A percentile compares a stretch with the other conserved stretches of the same genome.
phyloP scores from a whole-genome alignment of 1,140 invertebrate species.

The Drosophila takahashii region DNA sequence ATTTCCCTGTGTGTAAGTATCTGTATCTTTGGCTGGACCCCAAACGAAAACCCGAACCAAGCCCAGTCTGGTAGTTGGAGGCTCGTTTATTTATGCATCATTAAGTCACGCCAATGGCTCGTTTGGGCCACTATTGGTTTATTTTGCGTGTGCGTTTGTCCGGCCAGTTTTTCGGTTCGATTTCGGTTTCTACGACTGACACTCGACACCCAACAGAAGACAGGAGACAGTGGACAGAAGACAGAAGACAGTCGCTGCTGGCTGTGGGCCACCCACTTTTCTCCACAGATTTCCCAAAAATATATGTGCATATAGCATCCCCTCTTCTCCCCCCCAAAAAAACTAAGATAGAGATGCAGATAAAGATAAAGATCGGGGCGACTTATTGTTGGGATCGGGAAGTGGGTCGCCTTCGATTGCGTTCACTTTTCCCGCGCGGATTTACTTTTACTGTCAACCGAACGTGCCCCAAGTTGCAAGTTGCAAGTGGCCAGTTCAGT shows the following conservation, averaged over 20 bases:
- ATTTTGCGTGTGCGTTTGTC: slow-evolving; percentile 34
- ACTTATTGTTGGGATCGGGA: slow-evolving; percentile 41
- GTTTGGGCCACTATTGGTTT: slow-evolving; percentile 57
- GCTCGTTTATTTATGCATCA: slow-evolving; percentile 72
- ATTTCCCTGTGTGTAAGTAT: not conserved
- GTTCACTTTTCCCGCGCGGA: slow-evolving; percentile 69
- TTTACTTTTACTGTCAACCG: slow-evolving; percentile 78
- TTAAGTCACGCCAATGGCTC: slow-evolving; percentile 80
- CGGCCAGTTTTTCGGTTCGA: slow-evolving; percentile 24
- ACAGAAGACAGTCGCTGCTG: slow-evolving; percentile 44
- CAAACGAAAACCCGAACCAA: slow-evolving; percentile 1
- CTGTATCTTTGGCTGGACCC: slow-evolving; percentile 5
- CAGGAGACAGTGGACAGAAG: slow-evolving; percentile 41
- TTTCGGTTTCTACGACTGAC: slow-evolving; percentile 38
- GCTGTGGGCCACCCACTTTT: slow-evolving; percentile 74
- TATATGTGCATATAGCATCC: slow-evolving; percentile 25
- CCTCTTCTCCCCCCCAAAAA: not conserved
- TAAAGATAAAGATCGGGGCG: slow-evolving; percentile 22
- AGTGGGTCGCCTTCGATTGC: slow-evolving; percentile 73
- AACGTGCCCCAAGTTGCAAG: slow-evolving; percentile 51
- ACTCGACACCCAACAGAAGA: slow-evolving; percentile 11
- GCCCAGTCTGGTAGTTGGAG: slow-evolving; percentile 21
- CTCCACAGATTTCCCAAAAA: slow-evolving; percentile 41
- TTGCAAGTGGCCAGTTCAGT: slow-evolving; percentile 58
- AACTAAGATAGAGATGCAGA: slow-evolving; percentile 13